These are phyloP conservation scores for Zaprionus lachaisei DNA, from an alignment of 1,140 invertebrate genomes.

Conservation along the genomic window DNA sequence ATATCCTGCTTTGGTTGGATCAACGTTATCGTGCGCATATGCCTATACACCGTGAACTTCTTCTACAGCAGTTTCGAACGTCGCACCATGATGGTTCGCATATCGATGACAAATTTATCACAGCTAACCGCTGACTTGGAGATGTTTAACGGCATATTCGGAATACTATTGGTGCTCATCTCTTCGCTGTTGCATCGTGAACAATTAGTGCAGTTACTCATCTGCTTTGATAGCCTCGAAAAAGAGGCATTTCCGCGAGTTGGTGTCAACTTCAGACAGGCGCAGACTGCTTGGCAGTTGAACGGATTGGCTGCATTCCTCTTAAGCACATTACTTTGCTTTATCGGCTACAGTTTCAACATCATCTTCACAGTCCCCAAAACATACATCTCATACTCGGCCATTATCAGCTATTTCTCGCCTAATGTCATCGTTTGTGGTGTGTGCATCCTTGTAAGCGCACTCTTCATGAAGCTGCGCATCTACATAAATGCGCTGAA, in stretches of 20 bases:
- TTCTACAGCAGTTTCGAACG: constrained; percentile 23
- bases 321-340: constrained; percentile 7
- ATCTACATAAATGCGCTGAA: constrained; percentile 62
- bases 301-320: constrained; percentile 29
- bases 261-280: constrained; percentile 59
- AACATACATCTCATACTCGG: not conserved
- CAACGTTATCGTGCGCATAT: constrained; percentile 45
- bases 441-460: constrained; percentile 43
- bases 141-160: constrained; percentile 58
- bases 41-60: constrained; percentile 38
- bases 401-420: constrained; percentile 53
- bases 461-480: constrained; percentile 56
- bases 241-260: constrained; percentile 47
- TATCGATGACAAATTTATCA: constrained; percentile 50
- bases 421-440: constrained; percentile 54
- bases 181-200: constrained; percentile 28
- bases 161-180: constrained; percentile 30
- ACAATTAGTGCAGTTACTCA: constrained; percentile 37
- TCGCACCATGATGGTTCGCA: constrained; percentile 14
- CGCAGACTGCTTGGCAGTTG: constrained; percentile 35
- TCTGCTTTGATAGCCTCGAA: constrained; percentile 36
- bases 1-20: constrained; percentile 35
- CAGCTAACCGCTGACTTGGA: constrained; percentile 52
- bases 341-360: constrained; percentile 20
- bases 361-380: constrained; percentile 11